Evolutionary conservation across 2,797 vertebrate genomes (phyloP).

Genomic region (Acanthopagrus latus): DNA sequence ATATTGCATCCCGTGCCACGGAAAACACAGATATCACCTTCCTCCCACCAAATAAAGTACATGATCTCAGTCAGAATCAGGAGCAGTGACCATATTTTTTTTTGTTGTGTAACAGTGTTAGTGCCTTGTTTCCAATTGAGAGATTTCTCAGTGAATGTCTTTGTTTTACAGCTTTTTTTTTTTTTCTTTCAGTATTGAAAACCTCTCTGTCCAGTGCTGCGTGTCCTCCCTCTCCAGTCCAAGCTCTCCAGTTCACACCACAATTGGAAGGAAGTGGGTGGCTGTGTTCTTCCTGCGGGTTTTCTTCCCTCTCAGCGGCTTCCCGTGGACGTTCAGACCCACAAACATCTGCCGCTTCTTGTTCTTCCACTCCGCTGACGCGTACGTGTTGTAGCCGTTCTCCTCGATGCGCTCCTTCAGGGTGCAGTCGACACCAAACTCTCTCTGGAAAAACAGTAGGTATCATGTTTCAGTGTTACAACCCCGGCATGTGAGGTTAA

Average conservation of each 20-base stretch:
- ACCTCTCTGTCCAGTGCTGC: constrained; percentile 77
- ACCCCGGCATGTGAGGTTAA: constrained; percentile 37
- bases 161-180: constrained; percentile 59
- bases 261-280: constrained; percentile 93
- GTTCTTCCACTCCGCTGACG: constrained; percentile 94
- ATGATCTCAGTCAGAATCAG: constrained; percentile 59
- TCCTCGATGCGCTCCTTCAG: constrained; percentile 98
- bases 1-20: constrained; percentile 80
- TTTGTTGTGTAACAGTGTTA: constrained; percentile 68
- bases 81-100: constrained; percentile 47
- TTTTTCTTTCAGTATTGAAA: constrained; percentile 55
- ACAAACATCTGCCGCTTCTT: constrained; percentile 97
- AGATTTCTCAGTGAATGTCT: constrained; percentile 64
- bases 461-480: constrained; percentile 48
- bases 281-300: constrained; percentile 95
- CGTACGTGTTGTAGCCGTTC: constrained; percentile 97
- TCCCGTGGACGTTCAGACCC: constrained; percentile 93
- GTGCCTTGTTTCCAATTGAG: constrained; percentile 75
- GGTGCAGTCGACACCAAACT: constrained; percentile 93
- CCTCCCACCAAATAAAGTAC: constrained; percentile 51
- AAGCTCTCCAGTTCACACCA: constrained; percentile 85
- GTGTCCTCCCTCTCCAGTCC: constrained; percentile 35
- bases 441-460: constrained; percentile 84
- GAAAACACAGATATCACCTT: constrained; percentile 67
- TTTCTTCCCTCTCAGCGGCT: constrained; percentile 92